These are phyloP conservation scores for Stenotaenia linearis DNA, from an alignment of 2,888 invertebrate genomes.

Conservation along the genomic window DNA sequence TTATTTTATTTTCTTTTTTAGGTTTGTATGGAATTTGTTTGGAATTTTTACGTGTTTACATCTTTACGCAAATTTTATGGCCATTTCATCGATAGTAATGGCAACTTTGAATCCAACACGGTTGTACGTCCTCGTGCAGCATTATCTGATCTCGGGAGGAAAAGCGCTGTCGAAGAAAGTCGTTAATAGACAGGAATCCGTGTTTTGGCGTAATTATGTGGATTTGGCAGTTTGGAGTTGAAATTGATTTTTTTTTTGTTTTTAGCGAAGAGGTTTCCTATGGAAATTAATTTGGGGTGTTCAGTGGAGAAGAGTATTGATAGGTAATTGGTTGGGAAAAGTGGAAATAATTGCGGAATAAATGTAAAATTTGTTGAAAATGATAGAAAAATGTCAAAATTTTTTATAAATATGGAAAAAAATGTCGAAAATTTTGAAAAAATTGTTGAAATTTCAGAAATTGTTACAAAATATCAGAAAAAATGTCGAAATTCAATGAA, in stretches of 20 bases:
- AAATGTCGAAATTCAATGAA: too few relatives aligned
- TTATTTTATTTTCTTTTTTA: slow-evolving; percentile 47
- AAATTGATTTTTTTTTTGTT: background rate
- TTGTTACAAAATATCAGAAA: too few relatives aligned
- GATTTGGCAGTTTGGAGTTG: background rate
- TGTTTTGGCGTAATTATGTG: slow-evolving; percentile 53
- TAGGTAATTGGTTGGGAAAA: too few relatives aligned
- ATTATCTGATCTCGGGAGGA: slow-evolving; percentile 58
- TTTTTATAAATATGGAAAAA: too few relatives aligned
- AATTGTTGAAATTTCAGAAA: too few relatives aligned
- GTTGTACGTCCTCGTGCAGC: slow-evolving; percentile 62
- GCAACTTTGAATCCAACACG: slow-evolving; percentile 75
- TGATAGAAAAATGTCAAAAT: too few relatives aligned
- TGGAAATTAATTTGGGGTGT: background rate
- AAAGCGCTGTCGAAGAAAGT: slow-evolving; percentile 58
- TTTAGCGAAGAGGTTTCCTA: background rate
- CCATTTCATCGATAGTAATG: slow-evolving; percentile 73
- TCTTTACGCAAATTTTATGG: slow-evolving; percentile 78
- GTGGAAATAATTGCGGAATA: too few relatives aligned
- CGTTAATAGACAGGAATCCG: slow-evolving; percentile 67
- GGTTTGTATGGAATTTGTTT: slow-evolving; percentile 69
- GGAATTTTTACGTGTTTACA: slow-evolving; percentile 68
- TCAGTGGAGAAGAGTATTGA: background rate
- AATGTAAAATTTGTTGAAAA: too few relatives aligned
- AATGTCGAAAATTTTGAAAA: too few relatives aligned